Evolutionary conservation across 1,140 invertebrate genomes (phyloP).

Genomic region (Drosophila biarmipes): DNA sequence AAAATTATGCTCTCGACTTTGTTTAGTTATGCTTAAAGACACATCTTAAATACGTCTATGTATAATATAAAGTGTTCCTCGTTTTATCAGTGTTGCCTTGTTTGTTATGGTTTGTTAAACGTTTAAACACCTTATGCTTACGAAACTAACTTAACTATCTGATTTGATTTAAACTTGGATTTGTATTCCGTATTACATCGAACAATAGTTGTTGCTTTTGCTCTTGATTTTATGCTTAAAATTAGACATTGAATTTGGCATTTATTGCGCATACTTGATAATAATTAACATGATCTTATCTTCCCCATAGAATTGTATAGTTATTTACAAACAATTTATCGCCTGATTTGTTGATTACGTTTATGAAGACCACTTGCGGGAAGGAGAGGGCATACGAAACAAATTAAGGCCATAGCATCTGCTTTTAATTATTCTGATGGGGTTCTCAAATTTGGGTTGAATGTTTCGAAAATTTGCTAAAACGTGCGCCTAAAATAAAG

Average conservation of each 20-base stretch:
- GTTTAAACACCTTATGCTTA: slow-evolving; percentile 58
- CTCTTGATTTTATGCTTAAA: slow-evolving; percentile 68
- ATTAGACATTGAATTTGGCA: slow-evolving; percentile 79
- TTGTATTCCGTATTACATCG: slow-evolving; percentile 64
- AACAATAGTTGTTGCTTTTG: slow-evolving; percentile 63
- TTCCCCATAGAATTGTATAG: slow-evolving; percentile 55
- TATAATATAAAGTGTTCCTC: slow-evolving; percentile 47
- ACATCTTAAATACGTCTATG: slow-evolving; percentile 49
- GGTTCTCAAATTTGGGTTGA: slow-evolving; percentile 19
- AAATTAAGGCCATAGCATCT: slow-evolving; percentile 12
- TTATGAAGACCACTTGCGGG: slow-evolving; percentile 54
- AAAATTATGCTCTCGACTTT: slow-evolving; percentile 70
- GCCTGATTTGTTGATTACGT: slow-evolving; percentile 35
- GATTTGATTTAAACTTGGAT: slow-evolving; percentile 67
- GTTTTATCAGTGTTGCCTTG: slow-evolving; percentile 30
- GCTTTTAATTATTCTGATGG: not conserved
- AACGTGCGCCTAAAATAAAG: slow-evolving; percentile 36
- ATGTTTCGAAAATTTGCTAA: slow-evolving; percentile 30
- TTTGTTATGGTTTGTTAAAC: slow-evolving; percentile 23
- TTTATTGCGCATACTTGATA: slow-evolving; percentile 73
- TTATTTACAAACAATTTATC: slow-evolving; percentile 63
- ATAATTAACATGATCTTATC: slow-evolving; percentile 57
- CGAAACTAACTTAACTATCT: slow-evolving; percentile 56
- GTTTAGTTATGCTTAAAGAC: slow-evolving; percentile 54
- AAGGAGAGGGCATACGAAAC: slow-evolving; percentile 20